Percentiles rank a stretch among this genome's conserved stretches.
Conservation (phyloP, 2,113 vertebrate species). For the Corynorhinus townsendii region DNA sequence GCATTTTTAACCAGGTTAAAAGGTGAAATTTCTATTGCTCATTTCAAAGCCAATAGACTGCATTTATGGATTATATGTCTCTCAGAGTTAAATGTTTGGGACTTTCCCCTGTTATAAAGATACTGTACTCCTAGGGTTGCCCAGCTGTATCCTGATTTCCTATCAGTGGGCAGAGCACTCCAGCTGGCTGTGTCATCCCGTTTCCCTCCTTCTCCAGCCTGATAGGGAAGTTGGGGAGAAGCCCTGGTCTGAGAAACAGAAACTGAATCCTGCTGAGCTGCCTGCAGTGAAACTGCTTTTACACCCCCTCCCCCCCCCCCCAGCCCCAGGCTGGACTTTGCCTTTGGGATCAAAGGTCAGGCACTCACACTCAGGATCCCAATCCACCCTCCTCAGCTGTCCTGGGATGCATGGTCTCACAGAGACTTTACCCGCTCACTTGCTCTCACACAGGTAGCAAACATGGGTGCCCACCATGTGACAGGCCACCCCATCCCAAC, state of each 20-base stretch:
- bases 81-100: not conserved
- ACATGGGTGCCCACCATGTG: not conserved
- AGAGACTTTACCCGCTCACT: not conserved
- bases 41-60: not conserved
- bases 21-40: not conserved
- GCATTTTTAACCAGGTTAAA: not conserved
- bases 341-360: not conserved
- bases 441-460: not conserved
- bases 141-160: not conserved
- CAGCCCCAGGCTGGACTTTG: not conserved
- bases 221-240: constrained; percentile 55
- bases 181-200: not conserved
- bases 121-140: not conserved
- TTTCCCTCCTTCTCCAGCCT: not conserved
- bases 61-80: not conserved
- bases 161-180: not conserved
- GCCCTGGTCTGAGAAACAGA: constrained; percentile 51
- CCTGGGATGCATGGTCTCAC: not conserved
- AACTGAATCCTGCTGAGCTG: constrained; percentile 45
- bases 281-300: not conserved
- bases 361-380: not conserved
- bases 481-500: not conserved
- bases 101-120: not conserved
- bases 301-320: not conserved
- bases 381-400: not conserved